Conservation (phyloP, 2,888 invertebrate species). For the Drosophila kuntzei region DNA sequence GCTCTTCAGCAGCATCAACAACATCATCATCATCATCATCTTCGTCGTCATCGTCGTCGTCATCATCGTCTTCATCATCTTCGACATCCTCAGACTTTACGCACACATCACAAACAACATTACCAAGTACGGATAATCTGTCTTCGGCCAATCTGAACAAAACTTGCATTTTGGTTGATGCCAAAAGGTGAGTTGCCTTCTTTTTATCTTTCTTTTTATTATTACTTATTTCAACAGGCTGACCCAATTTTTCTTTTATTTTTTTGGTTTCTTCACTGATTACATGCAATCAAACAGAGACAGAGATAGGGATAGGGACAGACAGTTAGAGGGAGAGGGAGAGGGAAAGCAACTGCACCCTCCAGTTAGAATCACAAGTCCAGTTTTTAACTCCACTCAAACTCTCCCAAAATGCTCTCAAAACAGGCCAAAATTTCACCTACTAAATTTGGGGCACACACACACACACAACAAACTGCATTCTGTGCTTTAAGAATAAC, state of each 20-base stretch:
- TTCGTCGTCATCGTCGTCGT: slow-evolving; percentile 35
- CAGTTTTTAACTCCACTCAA: slow-evolving; percentile 30
- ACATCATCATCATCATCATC: slow-evolving; percentile 38
- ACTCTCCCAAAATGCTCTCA: slow-evolving; percentile 10
- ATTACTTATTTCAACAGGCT: slow-evolving; percentile 21
- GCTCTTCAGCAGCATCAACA: slow-evolving; percentile 38
- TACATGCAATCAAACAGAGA: slow-evolving; percentile 25
- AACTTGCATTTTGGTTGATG: slow-evolving; percentile 79
- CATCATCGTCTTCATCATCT: slow-evolving; percentile 58
- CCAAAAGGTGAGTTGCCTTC: slow-evolving; percentile 72
- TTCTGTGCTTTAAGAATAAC: slow-evolving; percentile 46
- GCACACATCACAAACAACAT: slow-evolving; percentile 76
- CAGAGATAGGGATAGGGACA: not conserved
- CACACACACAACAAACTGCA: slow-evolving; percentile 32
- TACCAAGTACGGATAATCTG: slow-evolving; percentile 79
- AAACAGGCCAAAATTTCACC: slow-evolving; percentile 67
- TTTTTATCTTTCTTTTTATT: slow-evolving; percentile 15
- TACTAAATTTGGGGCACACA: slow-evolving; percentile 65
- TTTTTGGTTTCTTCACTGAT: slow-evolving; percentile 14
- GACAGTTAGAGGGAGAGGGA: not conserved
- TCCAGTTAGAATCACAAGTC: slow-evolving; percentile 42
- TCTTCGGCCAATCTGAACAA: slow-evolving; percentile 79
- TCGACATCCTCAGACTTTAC: slow-evolving; percentile 74
- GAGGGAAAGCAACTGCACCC: slow-evolving; percentile 14
- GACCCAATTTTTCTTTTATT: slow-evolving; percentile 22